phyloP scores from a whole-genome alignment of 2,113 vertebrate genomes.

The Elanoides forficatus region DNA sequence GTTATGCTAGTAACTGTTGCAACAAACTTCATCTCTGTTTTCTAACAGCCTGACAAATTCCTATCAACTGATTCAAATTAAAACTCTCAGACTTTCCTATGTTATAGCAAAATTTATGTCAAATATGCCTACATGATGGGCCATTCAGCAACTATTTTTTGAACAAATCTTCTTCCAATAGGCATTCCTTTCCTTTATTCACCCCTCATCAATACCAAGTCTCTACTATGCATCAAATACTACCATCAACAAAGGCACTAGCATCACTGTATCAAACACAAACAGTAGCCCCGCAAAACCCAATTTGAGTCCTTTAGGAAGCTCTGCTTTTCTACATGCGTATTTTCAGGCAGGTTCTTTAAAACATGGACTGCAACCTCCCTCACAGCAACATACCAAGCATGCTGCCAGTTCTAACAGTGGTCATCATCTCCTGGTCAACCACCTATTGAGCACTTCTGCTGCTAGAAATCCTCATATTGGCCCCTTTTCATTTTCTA shows the following conservation, averaged over 20 bases:
- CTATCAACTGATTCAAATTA: background rate
- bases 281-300: background rate
- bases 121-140: background rate
- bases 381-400: background rate
- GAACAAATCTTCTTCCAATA: background rate
- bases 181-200: background rate
- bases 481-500: background rate
- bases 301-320: background rate
- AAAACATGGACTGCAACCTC: background rate
- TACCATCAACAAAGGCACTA: background rate
- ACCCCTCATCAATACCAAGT: background rate
- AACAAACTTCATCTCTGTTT: background rate
- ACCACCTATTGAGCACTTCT: background rate
- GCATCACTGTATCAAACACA: background rate
- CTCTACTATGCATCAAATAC: background rate
- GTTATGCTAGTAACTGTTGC: background rate
- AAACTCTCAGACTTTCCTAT: background rate
- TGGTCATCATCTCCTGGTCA: background rate
- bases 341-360: background rate
- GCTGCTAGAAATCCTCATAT: background rate
- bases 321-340: background rate
- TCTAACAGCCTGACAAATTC: background rate
- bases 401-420: background rate
- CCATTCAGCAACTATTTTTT: background rate
- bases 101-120: background rate